Percentiles rank a stretch among this genome's conserved stretches.
phyloP scores from a whole-genome alignment of 2,113 vertebrate genomes.

The Myodes glareolus region DNA sequence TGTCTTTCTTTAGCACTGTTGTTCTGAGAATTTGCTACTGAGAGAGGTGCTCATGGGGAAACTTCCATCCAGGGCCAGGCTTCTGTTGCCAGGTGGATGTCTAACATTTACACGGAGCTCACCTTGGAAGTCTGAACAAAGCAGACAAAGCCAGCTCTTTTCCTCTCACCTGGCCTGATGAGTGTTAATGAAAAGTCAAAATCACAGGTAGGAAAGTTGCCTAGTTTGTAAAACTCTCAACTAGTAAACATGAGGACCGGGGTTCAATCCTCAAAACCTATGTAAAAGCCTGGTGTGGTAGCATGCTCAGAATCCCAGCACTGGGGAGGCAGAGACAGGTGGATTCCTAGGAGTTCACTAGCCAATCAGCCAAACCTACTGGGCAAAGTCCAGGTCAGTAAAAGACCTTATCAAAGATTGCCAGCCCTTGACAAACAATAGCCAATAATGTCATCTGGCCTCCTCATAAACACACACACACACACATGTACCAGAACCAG shows the following conservation, averaged over 20 bases:
- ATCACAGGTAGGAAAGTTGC: neutral
- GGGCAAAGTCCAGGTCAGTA: neutral
- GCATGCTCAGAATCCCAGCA: neutral
- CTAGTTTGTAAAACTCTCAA: neutral
- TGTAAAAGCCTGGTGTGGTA: neutral
- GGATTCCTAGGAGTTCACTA: neutral
- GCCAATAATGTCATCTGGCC: neutral
- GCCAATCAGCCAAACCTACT: neutral
- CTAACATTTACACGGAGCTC: neutral
- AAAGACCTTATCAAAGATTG: neutral
- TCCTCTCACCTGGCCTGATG: neutral
- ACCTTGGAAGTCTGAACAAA: neutral
- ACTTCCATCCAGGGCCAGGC: neutral
- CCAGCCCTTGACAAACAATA: neutral
- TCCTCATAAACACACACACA: neutral
- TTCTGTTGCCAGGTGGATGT: neutral
- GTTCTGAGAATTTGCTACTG: constrained; percentile 59
- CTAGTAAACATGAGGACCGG: neutral
- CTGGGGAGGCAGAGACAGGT: neutral
- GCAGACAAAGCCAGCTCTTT: neutral
- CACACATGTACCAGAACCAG: neutral
- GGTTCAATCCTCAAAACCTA: neutral
- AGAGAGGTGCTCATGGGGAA: neutral
- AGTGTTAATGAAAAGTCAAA: constrained; percentile 3
- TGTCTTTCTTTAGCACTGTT: constrained; percentile 13